Base-by-base conservation (phyloP, 2,888 invertebrate genomes). In the Physocephala rufipes region DNA sequence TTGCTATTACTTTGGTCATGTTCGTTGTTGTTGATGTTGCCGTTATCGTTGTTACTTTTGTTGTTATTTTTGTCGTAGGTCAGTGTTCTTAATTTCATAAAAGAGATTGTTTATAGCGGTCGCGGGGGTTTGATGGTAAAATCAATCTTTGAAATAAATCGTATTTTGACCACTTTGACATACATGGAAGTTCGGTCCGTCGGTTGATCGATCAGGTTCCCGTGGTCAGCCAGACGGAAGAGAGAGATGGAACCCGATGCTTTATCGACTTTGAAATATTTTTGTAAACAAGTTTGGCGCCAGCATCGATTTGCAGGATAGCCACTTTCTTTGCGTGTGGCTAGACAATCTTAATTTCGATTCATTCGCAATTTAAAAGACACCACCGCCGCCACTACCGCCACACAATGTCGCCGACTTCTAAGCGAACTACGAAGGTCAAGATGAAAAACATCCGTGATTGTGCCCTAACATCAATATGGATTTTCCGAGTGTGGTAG, bases 231-330 rank as follows among this genome's bases (percentile, higher is more conserved):
- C 36, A 49, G 53, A 53, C 19, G 24, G 9, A 7, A 55, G n/a
- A 4, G 21, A 55, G 21, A 3, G 21, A 2, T 1, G 36, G 21
- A 21, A 58, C 3, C 58, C 2, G 15, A 13, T 24, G 58, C 58
- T 15, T 5, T 12, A 21, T 53, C 63, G 15, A 45, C 62, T 30
- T 49, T 1, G 19, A 49, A 64, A 61, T 30, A 19, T 24, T 49
- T 68, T 61, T 47, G 68, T 68, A 68, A 68, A 68, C 68, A 68
- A 62, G 51, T 45, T 62, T 70, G 72, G 72, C 72, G 72, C 70
- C 72, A 58, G 45, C 58, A 70, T 53, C 70, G 55, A 67, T 62
- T 66, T 62, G 58, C 26, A 58, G 26, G 5, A 58, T 28, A 26
- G 53, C 28, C 2, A 58, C 13, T 58, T 58, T 58, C 16, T 58